phyloP scores from a whole-genome alignment of 2,113 vertebrate species.

The Zapus hudsonius region DNA sequence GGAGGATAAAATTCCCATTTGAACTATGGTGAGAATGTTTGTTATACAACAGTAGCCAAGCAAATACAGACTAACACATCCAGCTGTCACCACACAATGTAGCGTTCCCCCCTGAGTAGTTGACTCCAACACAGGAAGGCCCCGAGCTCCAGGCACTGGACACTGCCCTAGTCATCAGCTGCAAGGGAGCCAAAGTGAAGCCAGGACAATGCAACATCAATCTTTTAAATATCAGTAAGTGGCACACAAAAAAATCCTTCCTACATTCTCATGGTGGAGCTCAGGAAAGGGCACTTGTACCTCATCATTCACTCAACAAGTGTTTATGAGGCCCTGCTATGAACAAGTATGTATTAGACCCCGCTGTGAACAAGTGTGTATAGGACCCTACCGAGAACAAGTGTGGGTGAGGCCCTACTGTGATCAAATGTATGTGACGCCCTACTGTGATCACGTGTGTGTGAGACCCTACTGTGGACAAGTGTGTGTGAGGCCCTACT shows the following conservation, averaged over 20 bases:
- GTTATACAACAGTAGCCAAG: rapidly evolving
- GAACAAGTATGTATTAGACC: too few species aligned
- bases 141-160: too few species aligned
- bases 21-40: rapidly evolving
- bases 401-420: too few species aligned
- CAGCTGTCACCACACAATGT: rapidly evolving
- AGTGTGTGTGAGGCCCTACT: background rate
- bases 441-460: too few species aligned
- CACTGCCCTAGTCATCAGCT: background rate
- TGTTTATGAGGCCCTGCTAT: too few species aligned
- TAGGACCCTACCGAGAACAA: too few species aligned
- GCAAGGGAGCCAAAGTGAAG: background rate
- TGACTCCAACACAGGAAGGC: background rate
- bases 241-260: background rate
- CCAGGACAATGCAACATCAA: background rate
- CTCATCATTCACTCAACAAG: background rate
- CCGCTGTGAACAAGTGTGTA: too few species aligned
- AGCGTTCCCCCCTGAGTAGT: rapidly evolving
- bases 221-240: background rate
- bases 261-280: background rate
- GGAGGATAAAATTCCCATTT: too few species aligned
- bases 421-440: too few species aligned
- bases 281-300: background rate
- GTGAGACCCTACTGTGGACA: background rate
- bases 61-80: too few species aligned